Evolutionary conservation across 2,888 invertebrate species (phyloP).

Genomic region (Empis livida): DNA sequence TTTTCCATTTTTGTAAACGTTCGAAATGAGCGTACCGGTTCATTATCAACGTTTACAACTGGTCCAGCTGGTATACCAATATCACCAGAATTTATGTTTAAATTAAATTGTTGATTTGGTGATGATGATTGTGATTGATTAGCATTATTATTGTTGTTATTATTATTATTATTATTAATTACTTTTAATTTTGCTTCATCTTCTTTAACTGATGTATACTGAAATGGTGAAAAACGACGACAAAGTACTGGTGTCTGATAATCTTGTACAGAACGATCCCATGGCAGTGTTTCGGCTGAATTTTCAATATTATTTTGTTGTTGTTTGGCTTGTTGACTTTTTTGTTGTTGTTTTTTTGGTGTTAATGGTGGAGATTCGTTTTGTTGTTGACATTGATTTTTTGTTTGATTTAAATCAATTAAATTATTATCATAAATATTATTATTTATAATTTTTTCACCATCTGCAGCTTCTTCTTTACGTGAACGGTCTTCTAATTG

Average conservation of each 20-base stretch:
- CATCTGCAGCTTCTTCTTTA: conserved; percentile 18
- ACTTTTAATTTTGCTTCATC: background rate
- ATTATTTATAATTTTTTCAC: conserved; percentile 19
- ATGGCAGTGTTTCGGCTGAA: conserved; percentile 30
- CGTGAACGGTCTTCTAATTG: conserved; percentile 18
- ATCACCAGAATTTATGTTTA: too few relatives aligned
- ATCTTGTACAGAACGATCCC: conserved; percentile 30
- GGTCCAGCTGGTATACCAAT: background rate
- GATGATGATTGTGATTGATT: conserved; percentile 27
- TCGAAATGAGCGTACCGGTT: conserved; percentile 27
- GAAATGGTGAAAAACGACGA: conserved; percentile 33
- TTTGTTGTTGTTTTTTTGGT: conserved; percentile 9
- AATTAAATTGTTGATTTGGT: conserved; percentile 23
- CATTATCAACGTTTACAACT: conserved; percentile 4
- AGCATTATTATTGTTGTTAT: background rate
- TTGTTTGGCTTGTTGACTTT: conserved; percentile 6
- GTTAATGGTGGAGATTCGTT: conserved; percentile 13
- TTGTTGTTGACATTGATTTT: conserved; percentile 1
- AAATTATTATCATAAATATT: conserved; percentile 34
- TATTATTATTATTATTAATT: background rate
- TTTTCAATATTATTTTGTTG: conserved; percentile 16
- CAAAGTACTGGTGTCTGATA: conserved; percentile 31
- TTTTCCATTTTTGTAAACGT: conserved; percentile 32
- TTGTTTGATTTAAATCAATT: conserved; percentile 28
- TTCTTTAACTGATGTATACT: conserved; percentile 19